These are phyloP conservation scores for Aphelenchoides fujianensis DNA, from an alignment of 1,140 invertebrate genomes.

Conservation along the genomic window DNA sequence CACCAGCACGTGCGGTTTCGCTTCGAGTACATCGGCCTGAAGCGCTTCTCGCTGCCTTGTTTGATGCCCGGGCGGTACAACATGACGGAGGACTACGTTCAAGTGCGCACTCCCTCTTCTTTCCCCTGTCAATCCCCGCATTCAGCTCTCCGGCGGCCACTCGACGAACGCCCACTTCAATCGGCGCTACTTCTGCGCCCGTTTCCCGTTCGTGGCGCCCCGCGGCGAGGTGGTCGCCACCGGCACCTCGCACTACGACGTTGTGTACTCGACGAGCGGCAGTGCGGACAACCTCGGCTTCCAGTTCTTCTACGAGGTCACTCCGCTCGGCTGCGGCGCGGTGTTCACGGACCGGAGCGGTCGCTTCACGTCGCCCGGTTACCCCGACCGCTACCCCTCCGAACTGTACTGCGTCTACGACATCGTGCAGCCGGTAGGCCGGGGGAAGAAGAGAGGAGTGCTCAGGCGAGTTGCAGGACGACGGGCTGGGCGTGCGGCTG, in stretches of 20 bases:
- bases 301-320: conserved; percentile 47
- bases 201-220: conserved; percentile 56
- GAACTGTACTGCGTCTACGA: conserved; percentile 60
- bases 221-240: conserved; percentile 47
- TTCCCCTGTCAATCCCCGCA: conserved; percentile 10
- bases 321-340: conserved; percentile 37
- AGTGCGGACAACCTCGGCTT: conserved; percentile 48
- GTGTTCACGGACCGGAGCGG: conserved; percentile 36
- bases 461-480: conserved; percentile 59
- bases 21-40: conserved; percentile 53
- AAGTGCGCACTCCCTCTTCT: conserved; percentile 33
- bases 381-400: conserved; percentile 50
- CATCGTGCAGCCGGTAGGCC: conserved; percentile 62
- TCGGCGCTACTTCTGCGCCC: conserved; percentile 51
- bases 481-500: conserved; percentile 55
- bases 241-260: conserved; percentile 39
- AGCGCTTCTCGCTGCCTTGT: conserved; percentile 31
- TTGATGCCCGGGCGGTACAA: conserved; percentile 25
- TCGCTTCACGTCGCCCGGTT: conserved; percentile 48
- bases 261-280: conserved; percentile 57
- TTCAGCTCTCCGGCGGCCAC: conserved; percentile 56
- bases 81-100: conserved; percentile 48
- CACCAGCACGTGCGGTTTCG: conserved; percentile 32
- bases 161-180: conserved; percentile 49
- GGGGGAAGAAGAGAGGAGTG: too few species aligned